Conservation (phyloP, 1,140 invertebrate genomes). For the Leptinotarsa undecemlineata region DNA sequence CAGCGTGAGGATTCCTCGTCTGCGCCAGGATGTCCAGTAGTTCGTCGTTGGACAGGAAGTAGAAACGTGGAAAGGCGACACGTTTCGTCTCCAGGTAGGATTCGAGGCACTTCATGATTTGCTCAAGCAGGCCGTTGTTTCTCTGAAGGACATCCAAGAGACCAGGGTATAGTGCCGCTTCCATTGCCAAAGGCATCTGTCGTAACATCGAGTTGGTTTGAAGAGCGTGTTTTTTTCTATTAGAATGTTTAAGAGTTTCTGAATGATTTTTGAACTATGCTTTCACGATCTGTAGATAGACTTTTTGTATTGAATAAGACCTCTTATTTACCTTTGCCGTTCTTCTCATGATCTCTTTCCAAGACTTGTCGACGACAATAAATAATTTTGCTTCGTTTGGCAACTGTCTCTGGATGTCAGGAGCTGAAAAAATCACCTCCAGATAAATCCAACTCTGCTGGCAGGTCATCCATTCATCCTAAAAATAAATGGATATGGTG, state of each 20-base stretch:
- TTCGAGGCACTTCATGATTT: slow-evolving; percentile 80
- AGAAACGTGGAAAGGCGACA: slow-evolving; percentile 87
- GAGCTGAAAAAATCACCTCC: slow-evolving; percentile 86
- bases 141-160: slow-evolving; percentile 72
- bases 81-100: slow-evolving; percentile 86
- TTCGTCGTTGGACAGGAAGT: slow-evolving; percentile 94
- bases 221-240: too few relatives aligned
- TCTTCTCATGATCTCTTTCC: slow-evolving; percentile 81
- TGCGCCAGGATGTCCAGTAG: slow-evolving; percentile 89
- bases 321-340: slow-evolving; percentile 64
- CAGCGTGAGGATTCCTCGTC: slow-evolving; percentile 77
- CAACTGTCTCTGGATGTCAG: slow-evolving; percentile 85
- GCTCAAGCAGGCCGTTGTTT: slow-evolving; percentile 77
- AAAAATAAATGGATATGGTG: slow-evolving; percentile 29
- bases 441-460: slow-evolving; percentile 86
- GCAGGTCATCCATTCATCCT: slow-evolving; percentile 84
- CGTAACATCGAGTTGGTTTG: neutral
- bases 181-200: slow-evolving; percentile 72
- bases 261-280: too few relatives aligned
- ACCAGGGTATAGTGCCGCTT: slow-evolving; percentile 66
- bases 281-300: too few relatives aligned
- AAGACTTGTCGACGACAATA: slow-evolving; percentile 80
- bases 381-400: slow-evolving; percentile 85
- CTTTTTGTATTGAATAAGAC: neutral
- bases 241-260: too few relatives aligned